Conservation (phyloP, 2,797 vertebrate genomes). For the Macropus fuliginosus region DNA sequence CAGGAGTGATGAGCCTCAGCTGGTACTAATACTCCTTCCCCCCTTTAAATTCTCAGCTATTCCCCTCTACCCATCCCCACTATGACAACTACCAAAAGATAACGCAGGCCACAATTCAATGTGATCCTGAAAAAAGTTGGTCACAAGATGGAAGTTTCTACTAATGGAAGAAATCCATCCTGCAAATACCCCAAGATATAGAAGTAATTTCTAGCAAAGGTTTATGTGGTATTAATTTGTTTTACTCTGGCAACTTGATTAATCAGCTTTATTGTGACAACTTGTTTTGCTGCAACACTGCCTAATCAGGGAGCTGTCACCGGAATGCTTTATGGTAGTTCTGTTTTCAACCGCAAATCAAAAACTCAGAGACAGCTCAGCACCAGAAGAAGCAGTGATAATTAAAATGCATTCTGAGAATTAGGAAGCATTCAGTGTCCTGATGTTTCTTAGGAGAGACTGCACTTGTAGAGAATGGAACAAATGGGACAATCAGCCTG, state of each 20-base stretch:
- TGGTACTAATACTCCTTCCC: slow-evolving; percentile 42
- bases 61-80: not conserved
- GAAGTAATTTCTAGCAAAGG: slow-evolving; percentile 74
- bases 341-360: slow-evolving; percentile 77
- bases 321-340: slow-evolving; percentile 75
- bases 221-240: slow-evolving; percentile 77
- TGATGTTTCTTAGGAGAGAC: slow-evolving; percentile 69
- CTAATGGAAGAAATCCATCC: slow-evolving; percentile 65
- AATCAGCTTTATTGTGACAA: slow-evolving; percentile 79
- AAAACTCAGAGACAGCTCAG: slow-evolving; percentile 65
- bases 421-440: slow-evolving; percentile 70
- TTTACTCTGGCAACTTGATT: slow-evolving; percentile 74
- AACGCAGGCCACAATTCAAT: slow-evolving; percentile 15
- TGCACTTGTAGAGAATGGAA: slow-evolving; percentile 67
- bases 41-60: slow-evolving; percentile 33
- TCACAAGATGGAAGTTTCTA: slow-evolving; percentile 61
- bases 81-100: not conserved
- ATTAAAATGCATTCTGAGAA: slow-evolving; percentile 77
- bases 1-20: slow-evolving; percentile 52
- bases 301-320: slow-evolving; percentile 71
- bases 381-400: slow-evolving; percentile 69
- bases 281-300: slow-evolving; percentile 72
- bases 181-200: slow-evolving; percentile 62
- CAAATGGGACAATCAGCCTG: slow-evolving; percentile 70
- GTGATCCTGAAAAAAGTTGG: slow-evolving; percentile 17